These are phyloP conservation scores for Steinernema carpocapsae DNA, from an alignment of 2,888 invertebrate genomes.

Conservation along the genomic window DNA sequence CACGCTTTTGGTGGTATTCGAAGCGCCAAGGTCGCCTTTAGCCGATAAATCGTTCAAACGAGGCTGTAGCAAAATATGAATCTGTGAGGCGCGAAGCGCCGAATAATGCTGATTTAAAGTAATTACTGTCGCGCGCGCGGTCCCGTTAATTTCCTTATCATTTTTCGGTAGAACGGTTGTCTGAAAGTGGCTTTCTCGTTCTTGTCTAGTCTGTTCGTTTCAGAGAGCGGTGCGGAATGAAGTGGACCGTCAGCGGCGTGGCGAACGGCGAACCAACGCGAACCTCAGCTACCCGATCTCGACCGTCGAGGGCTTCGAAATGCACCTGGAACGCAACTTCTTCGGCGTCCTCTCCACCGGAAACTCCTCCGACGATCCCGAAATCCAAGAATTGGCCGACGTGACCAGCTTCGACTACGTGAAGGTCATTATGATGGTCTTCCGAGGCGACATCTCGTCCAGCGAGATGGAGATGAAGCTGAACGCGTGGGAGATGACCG, in stretches of 20 bases:
- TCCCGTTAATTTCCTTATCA: too few species aligned
- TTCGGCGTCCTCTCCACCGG: constrained; percentile 52
- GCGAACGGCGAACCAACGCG: constrained; percentile 35
- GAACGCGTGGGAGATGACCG: constrained; percentile 55
- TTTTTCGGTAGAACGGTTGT: too few species aligned
- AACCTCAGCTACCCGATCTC: constrained; percentile 60
- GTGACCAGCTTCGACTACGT: constrained; percentile 39
- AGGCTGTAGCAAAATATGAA: too few species aligned
- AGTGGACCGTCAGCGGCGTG: constrained; percentile 10
- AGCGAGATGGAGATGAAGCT: constrained; percentile 30
- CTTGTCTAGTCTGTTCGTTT: background rate
- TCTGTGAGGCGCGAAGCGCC: too few species aligned
- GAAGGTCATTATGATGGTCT: constrained; percentile 48
- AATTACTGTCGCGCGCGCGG: too few species aligned
- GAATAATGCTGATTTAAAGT: too few species aligned
- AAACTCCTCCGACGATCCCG: constrained; percentile 37
- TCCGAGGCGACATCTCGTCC: constrained; percentile 48
- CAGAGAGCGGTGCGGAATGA: constrained; percentile 36
- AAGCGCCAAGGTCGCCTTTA: too few species aligned
- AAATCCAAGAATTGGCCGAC: constrained; percentile 31
- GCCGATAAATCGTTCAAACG: too few species aligned
- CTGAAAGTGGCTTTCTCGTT: background rate
- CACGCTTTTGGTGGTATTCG: too few species aligned
- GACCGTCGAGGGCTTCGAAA: constrained; percentile 50
- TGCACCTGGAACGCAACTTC: constrained; percentile 66